phyloP scores from a whole-genome alignment of 2,797 vertebrate genomes.

The Diglossa cyanea region DNA sequence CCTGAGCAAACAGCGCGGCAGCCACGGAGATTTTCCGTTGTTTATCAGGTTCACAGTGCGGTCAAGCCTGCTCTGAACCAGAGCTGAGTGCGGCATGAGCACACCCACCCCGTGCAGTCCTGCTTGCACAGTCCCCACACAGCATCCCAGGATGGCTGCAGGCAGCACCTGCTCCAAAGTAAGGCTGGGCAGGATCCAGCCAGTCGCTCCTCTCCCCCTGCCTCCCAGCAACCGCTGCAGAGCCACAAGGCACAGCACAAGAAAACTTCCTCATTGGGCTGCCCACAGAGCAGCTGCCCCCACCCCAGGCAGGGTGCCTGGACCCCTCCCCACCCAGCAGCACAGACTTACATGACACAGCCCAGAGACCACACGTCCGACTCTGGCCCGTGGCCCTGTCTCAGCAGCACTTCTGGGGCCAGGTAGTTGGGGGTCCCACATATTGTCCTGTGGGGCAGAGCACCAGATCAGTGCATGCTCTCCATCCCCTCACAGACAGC shows the following conservation, averaged over 20 bases:
- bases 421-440: constrained; percentile 98
- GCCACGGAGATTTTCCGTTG: constrained; percentile 8
- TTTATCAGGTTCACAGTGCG: not conserved
- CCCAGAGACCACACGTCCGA: constrained; percentile 97
- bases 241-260: not conserved
- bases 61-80: not conserved
- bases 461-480: not conserved
- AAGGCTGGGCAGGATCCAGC: not conserved
- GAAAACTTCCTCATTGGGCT: not conserved
- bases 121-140: not conserved
- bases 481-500: not conserved
- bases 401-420: constrained; percentile 96
- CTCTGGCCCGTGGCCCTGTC: constrained; percentile 93
- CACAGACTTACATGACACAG: constrained; percentile 89
- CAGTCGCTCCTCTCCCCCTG: not conserved
- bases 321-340: not conserved
- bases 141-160: not conserved
- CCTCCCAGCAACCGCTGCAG: not conserved
- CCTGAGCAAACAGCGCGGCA: not conserved
- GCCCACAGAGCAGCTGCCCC: not conserved
- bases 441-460: constrained; percentile 84
- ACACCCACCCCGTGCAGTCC: not conserved
- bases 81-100: rapidly evolving
- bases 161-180: not conserved
- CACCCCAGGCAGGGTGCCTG: not conserved